These are phyloP conservation scores for Andricus curvator DNA, from an alignment of 2,888 invertebrate species.

Conservation along the genomic window DNA sequence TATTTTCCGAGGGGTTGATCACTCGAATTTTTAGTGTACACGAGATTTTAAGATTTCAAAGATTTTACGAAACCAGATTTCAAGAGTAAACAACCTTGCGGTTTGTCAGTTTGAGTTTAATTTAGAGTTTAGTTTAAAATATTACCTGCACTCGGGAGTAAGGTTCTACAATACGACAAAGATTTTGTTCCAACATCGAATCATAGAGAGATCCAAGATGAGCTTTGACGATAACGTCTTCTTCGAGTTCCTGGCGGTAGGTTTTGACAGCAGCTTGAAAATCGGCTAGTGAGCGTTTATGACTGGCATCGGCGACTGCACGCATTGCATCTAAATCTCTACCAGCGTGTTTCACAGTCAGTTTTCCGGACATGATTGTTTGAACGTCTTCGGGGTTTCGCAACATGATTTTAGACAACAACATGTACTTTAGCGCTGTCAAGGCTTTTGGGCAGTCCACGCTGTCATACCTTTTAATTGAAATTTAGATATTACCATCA, in stretches of 20 bases:
- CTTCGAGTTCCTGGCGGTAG: constrained; percentile 93
- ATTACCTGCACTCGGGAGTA: constrained; percentile 94
- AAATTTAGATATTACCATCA: neutral
- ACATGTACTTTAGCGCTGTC: constrained; percentile 99
- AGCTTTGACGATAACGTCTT: constrained; percentile 97
- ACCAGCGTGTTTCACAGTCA: constrained; percentile 97
- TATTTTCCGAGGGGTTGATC: too few species aligned
- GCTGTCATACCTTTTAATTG: constrained; percentile 83
- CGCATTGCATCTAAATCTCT: constrained; percentile 99
- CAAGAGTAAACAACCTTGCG: too few species aligned
- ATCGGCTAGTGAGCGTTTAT: constrained; percentile 97
- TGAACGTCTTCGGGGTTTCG: constrained; percentile 98
- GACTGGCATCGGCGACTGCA: constrained; percentile 96
- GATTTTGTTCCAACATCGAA: constrained; percentile 99
- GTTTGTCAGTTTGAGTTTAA: neutral
- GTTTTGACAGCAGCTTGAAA: constrained; percentile 94
- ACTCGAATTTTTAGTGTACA: too few species aligned
- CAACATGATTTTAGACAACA: constrained; percentile 98
- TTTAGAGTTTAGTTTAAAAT: constrained; percentile 56
- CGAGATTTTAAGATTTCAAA: too few species aligned
- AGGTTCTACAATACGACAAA: constrained; percentile 99
- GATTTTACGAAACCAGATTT: too few species aligned
- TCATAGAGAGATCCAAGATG: constrained; percentile 98
- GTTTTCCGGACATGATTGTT: constrained; percentile 96
- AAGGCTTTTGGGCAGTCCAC: constrained; percentile 95